Conservation (phyloP, 2,797 vertebrate species). For the Anguilla pacifica region DNA sequence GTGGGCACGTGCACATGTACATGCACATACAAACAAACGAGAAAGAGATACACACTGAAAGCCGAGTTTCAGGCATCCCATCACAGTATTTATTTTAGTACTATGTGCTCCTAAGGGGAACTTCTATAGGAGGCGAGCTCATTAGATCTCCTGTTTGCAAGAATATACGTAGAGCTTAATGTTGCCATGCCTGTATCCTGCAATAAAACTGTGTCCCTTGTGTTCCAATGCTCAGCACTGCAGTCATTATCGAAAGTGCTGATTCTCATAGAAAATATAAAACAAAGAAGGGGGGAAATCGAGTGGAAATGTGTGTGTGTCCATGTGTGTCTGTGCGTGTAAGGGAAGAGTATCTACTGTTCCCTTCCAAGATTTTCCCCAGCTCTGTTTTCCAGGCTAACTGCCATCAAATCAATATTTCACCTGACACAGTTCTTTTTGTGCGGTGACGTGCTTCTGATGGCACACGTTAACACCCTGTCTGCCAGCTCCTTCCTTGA, state of each 20-base stretch:
- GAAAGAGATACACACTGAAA: neutral
- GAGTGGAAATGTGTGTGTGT: neutral
- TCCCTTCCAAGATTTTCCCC: neutral
- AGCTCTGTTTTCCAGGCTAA: neutral
- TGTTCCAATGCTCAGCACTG: neutral
- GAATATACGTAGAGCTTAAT: neutral
- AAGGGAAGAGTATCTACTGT: neutral
- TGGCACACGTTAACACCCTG: neutral
- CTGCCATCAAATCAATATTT: neutral
- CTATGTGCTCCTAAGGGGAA: neutral
- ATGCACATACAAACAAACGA: neutral
- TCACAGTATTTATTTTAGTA: neutral
- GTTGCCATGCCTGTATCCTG: neutral
- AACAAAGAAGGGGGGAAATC: neutral
- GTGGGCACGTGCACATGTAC: neutral
- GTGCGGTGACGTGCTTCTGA: neutral
- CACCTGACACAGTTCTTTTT: neutral
- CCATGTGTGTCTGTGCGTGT: neutral
- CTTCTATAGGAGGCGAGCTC: neutral
- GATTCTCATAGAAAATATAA: neutral
- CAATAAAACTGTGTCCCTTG: neutral
- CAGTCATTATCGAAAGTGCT: constrained; percentile 19
- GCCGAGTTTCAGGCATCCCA: neutral
- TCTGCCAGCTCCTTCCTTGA: neutral
- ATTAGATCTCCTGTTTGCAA: neutral